Percentiles rank a stretch among this genome's conserved stretches.
These are phyloP conservation scores for Glyphotaelius pellucidus DNA, from an alignment of 2,888 invertebrate species.

Conservation along the genomic window DNA sequence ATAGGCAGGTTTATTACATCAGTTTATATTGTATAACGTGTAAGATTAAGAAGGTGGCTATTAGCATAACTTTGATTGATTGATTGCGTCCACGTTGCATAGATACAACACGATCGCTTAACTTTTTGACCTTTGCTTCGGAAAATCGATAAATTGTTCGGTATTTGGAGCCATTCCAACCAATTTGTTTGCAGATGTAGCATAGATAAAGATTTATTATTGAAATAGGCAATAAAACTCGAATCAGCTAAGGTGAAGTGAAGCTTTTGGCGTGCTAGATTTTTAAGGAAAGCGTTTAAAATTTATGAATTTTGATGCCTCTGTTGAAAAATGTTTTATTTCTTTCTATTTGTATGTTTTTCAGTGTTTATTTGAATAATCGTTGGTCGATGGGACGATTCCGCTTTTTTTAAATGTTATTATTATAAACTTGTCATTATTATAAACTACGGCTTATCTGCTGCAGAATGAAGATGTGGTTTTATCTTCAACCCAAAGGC, in stretches of 20 bases:
- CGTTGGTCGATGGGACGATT: too few relatives aligned
- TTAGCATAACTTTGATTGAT: neutral
- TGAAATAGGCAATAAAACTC: constrained; percentile 2
- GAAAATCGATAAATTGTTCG: neutral
- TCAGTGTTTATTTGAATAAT: too few relatives aligned
- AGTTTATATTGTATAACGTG: neutral
- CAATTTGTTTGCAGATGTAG: neutral
- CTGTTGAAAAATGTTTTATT: neutral
- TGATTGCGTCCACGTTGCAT: neutral
- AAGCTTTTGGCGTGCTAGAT: neutral
- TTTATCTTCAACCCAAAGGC: too few relatives aligned
- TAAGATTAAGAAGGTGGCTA: neutral
- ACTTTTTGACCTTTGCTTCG: neutral
- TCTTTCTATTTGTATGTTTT: too few relatives aligned
- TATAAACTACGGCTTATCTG: too few relatives aligned
- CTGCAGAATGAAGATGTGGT: too few relatives aligned
- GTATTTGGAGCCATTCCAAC: neutral
- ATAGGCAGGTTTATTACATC: neutral
- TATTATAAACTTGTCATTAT: too few relatives aligned
- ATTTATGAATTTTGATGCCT: neutral
- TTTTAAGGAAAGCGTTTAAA: neutral
- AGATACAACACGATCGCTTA: neutral
- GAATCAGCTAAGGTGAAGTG: neutral
- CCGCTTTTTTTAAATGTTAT: too few relatives aligned
- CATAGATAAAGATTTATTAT: neutral